Evolutionary conservation across 2,888 invertebrate species (phyloP).

Genomic region (Cylloceria caligata): DNA sequence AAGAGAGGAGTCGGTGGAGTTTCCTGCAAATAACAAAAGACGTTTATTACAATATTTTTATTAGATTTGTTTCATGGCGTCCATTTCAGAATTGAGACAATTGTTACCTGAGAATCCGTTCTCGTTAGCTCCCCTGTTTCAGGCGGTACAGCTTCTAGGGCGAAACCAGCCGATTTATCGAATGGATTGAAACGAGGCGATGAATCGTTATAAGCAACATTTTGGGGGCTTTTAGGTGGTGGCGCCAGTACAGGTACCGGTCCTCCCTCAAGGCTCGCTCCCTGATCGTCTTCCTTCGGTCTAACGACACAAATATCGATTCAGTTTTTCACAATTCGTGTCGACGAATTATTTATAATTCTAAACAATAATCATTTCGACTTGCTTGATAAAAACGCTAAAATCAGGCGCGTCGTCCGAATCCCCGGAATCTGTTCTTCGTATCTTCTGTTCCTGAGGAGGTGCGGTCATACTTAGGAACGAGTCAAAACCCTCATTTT

Average conservation of each 20-base stretch:
- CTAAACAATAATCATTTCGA: not conserved
- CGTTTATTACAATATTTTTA: not conserved
- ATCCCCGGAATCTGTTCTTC: constrained; percentile 89
- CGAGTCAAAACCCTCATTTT: constrained; percentile 90
- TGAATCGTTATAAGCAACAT: constrained; percentile 86
- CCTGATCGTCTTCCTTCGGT: constrained; percentile 85
- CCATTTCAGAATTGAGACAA: not conserved
- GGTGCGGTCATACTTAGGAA: constrained; percentile 93
- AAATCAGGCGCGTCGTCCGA: constrained; percentile 93
- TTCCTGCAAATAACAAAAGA: constrained; percentile 87
- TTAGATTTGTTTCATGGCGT: not conserved
- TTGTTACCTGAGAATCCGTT: constrained; percentile 81
- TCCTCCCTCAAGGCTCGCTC: constrained; percentile 81
- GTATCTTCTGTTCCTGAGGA: constrained; percentile 89
- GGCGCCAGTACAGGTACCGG: constrained; percentile 92
- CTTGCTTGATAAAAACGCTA: constrained; percentile 91
- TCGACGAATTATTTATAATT: not conserved
- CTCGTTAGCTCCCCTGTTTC: constrained; percentile 83
- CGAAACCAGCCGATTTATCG: constrained; percentile 87
- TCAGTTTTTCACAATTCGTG: not conserved
- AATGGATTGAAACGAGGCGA: constrained; percentile 93
- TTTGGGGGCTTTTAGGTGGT: constrained; percentile 87
- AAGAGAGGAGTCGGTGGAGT: constrained; percentile 96
- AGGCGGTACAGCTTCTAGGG: constrained; percentile 80
- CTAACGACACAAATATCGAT: constrained; percentile 71